Percentiles rank a stretch among this genome's conserved stretches.
phyloP scores from a whole-genome alignment of 2,113 vertebrate genomes.

The Camelus dromedarius region DNA sequence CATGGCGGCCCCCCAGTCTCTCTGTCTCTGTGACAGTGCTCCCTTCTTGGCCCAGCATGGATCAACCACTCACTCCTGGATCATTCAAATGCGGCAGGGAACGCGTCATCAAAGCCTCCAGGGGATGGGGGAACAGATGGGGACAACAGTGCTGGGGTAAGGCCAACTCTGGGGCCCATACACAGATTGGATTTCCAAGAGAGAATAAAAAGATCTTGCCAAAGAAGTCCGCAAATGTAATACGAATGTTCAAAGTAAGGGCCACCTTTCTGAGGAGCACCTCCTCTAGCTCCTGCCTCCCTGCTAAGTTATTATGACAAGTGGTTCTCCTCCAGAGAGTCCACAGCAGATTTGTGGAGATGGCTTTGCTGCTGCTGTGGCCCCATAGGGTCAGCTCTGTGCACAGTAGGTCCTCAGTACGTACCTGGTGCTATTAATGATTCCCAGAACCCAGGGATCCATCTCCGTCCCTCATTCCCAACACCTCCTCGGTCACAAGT shows the following conservation, averaged over 20 bases:
- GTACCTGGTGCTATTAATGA: background rate
- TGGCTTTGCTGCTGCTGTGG: background rate
- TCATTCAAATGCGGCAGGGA: background rate
- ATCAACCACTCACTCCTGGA: background rate
- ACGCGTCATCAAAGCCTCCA: background rate
- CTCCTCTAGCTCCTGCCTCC: background rate
- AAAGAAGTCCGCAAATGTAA: background rate
- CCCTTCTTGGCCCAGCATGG: background rate
- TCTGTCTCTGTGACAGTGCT: background rate
- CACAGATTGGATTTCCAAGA: background rate
- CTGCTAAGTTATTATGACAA: background rate
- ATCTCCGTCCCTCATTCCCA: background rate
- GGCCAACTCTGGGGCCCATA: background rate
- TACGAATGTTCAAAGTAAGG: background rate
- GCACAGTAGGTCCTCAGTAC: background rate
- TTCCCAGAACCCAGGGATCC: background rate
- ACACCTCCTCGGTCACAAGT: background rate
- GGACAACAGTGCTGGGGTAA: rapidly evolving
- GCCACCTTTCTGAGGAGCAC: background rate
- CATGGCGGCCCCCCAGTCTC: too few species aligned
- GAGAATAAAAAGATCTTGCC: background rate
- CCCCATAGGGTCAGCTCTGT: background rate
- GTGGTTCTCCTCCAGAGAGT: background rate
- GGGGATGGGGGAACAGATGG: background rate
- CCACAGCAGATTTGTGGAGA: background rate